Percentiles rank a stretch among this genome's conserved stretches.
phyloP scores from a whole-genome alignment of 2,888 invertebrate species.

The Drosophila koepferae region DNA sequence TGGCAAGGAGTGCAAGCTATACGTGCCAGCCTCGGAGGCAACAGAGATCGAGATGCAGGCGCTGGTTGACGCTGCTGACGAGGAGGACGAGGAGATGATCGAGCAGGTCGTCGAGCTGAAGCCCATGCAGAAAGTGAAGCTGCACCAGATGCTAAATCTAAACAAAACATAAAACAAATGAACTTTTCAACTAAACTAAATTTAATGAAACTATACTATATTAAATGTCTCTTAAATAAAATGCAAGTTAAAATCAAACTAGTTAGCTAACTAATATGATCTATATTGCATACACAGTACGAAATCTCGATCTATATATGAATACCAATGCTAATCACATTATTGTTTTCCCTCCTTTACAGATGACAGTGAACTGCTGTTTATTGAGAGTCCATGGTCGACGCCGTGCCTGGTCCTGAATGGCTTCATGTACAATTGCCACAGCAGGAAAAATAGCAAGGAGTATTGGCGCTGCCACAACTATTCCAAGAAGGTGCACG shows the following conservation, averaged over 20 bases:
- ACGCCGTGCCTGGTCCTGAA: constrained; percentile 85
- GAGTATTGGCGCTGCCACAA: constrained; percentile 85
- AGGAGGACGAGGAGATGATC: constrained; percentile 23
- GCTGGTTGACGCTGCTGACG: constrained; percentile 52
- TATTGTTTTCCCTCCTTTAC: not conserved
- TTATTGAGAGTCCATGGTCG: constrained; percentile 85
- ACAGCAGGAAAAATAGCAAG: constrained; percentile 85
- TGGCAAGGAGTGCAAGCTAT: constrained; percentile 83
- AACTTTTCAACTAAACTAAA: constrained; percentile 14
- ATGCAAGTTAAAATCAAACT: constrained; percentile 23
- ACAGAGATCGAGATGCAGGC: constrained; percentile 73
- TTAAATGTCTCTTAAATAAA: constrained; percentile 33
- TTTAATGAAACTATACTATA: constrained; percentile 11
- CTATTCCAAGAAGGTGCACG: constrained; percentile 84
- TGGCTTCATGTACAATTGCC: constrained; percentile 84
- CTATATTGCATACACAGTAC: not conserved
- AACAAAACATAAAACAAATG: constrained; percentile 13
- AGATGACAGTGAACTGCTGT: constrained; percentile 75
- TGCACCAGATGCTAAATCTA: constrained; percentile 31
- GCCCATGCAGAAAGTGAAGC: constrained; percentile 44
- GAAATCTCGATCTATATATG: not conserved
- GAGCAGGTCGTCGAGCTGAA: constrained; percentile 44
- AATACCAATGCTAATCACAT: not conserved
- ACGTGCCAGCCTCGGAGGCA: constrained; percentile 79
- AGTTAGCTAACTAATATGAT: constrained; percentile 25